Evolutionary conservation across 1,140 invertebrate species (phyloP), one percentile per base, ranked within the genome.

Genomic region (Frieseomelitta varia): DNA sequence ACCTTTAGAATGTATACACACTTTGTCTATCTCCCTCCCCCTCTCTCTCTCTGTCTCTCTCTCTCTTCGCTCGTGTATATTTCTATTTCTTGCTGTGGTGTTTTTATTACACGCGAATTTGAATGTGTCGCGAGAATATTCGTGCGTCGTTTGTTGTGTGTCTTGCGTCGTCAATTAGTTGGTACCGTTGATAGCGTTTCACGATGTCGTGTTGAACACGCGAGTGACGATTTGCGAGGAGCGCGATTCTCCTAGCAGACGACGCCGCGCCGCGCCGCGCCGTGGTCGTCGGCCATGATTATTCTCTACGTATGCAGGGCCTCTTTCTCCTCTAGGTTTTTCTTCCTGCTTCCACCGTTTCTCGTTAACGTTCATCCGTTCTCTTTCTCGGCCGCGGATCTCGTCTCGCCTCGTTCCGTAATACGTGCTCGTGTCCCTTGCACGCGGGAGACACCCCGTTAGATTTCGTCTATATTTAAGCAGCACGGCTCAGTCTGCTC

Each of bases 381-480:
- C 39, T 47, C 21, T 56, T 84, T 53, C 76, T 65, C 47, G 53
- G 73, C 30, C 61, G 51, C 30, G 73, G 39, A 53, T 81, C 80
- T 63, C 27, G 51, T 39, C 39, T 47, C 51, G 39, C 34, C 27
- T 65, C 74, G 63, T 27, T 27, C 24, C 51, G 30, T 79, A 47
- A 24, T 77, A 56, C 72, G 65, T 55, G 71, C 77, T 77, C 87
- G 47, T 91, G 56, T 80, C 82, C 76, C 65, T 79, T 69, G 34
- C 86, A 65, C 76, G 72, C 74, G 69, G 34, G 77, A 90, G 87
- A 91, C 91, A 93, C 87, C 87, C 89, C 85, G 90, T 93, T 93
- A 90, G 90, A 91, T 92, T 93, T 93, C 88, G 89, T 93, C 92
- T 93, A 93, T 92, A 93, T 93, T 93, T 93, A 93, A 93, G 91